Evolutionary conservation across 2,888 invertebrate species (phyloP), one percentile per base, ranked within the genome.

Genomic region (Eilema depressum): DNA sequence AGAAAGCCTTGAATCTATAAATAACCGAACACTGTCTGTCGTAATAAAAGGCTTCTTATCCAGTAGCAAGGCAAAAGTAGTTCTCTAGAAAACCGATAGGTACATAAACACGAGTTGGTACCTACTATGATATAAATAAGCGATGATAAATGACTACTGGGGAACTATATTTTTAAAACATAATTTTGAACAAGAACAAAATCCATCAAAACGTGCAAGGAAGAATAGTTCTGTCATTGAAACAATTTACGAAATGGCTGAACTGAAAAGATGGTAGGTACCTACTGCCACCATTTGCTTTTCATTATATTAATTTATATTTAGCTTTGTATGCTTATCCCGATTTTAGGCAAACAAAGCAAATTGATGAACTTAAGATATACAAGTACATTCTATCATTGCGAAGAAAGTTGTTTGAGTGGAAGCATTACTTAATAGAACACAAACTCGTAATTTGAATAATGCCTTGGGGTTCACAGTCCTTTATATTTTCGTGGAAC

Each of bases 31-130:
- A 70, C 76, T 81, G 74, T 79, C 71, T 71, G 63, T 30, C 61
- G 68, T 68, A 75, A 79, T 80, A 82, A 86, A 86, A 78, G 88
- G 88, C 82, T 88, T 89, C 87, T 88, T 76, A 88, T 86, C 83
- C 81, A 73, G 71, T 74, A 74, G 60, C 83, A 85, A 87, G 88
- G 86, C 69, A 68, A 75, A n/a, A 67, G 69, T 82, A 80, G 75
- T 82, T 81, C 79, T 79, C 78, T 64, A 75, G 77, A 80, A 79
- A 82, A 65, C 68, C 57, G 71, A 76, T 70, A 61, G n/a, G 5
- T 47, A 41, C 4, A 41, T 3, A 28, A 28, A 28, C 2, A 41
- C 41, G 3, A 41, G 41, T 41, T 8, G n/a, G n/a, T 33, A 33
- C 33, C n/a, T n/a, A 47, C n/a, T 47, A 20, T 47, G 12, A 20